Evolutionary conservation across 2,113 vertebrate genomes (phyloP), one percentile per base, ranked within the genome.

Genomic region (Syngnathus typhle): DNA sequence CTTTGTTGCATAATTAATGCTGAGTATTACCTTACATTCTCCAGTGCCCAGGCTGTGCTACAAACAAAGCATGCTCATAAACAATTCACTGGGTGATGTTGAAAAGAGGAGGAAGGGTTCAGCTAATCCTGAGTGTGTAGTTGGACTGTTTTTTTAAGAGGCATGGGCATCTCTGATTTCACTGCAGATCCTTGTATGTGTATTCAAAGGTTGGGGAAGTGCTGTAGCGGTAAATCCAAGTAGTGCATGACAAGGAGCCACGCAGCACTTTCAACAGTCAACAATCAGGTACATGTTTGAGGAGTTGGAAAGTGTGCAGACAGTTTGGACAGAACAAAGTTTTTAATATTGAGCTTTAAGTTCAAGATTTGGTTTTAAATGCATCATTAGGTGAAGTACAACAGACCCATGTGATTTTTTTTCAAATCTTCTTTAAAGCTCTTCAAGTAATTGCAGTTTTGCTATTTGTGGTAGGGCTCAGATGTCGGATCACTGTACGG

Each of bases 11-110:
- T 92, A 90, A 93, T 92, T 86, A 61, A 94, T 89, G 83, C 62
- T 81, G 82, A 81, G 88, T 92, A 89, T 90, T 88, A 85, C 49
- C 73, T 93, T 93, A 89, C 83, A 81, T 78, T 67, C 87, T 86
- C 84, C 83, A 27, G 46, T 60, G 64, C 54, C 82, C 84, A 60
- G 72, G 69, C 69, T 59, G 82, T 60, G 51, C 74, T 74, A 79
- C 82, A 79, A 91, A 86, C 76, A 85, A 82, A 80, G 83, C 79
- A 68, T 7, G 55, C 13, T 68, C 81, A 91, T 91, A 90, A 91
- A 88, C 79, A 90, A 93, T 90, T 91, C 79, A 89, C 78, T 16
- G 60, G 59, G 85, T 86, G 71, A 89, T 84, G 89, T 87, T 84
- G 66, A 88, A 84, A 52, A 80, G 79, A 39, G 10, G 6, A 37